Conservation (phyloP, 2,113 vertebrate genomes). For the Probosciger aterrimus region DNA sequence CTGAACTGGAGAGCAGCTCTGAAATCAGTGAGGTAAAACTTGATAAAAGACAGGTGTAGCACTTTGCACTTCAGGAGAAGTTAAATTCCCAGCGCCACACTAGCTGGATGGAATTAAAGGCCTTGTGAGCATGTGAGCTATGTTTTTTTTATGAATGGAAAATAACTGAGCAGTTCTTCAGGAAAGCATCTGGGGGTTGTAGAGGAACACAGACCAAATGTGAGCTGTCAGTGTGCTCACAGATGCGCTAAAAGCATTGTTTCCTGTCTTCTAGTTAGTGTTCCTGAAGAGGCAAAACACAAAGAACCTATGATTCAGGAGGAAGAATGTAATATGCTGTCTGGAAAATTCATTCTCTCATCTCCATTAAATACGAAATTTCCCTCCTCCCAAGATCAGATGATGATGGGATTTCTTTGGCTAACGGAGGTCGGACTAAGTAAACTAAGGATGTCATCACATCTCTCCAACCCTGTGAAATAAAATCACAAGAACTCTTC, state of each 20-base stretch:
- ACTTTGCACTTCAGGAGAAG: neutral
- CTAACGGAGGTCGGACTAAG: neutral
- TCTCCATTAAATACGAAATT: neutral
- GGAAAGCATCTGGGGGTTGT: neutral
- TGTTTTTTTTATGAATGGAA: neutral
- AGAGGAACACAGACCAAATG: neutral
- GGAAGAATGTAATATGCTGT: neutral
- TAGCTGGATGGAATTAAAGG: neutral
- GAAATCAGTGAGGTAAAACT: neutral
- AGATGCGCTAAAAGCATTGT: neutral
- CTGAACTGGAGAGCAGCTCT: neutral
- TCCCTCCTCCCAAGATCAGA: neutral
- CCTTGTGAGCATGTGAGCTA: neutral
- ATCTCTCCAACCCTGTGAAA: neutral
- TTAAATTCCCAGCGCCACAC: neutral
- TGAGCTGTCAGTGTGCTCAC: neutral
- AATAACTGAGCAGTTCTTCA: neutral
- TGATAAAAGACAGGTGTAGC: neutral
- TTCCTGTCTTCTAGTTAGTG: neutral
- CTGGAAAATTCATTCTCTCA: neutral
- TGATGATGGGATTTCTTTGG: neutral
- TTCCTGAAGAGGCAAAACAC: neutral
- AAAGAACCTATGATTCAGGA: neutral
- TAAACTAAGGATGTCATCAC: neutral
- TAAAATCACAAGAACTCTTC: neutral